These are phyloP conservation scores for Nysson spinosus DNA, from an alignment of 2,888 invertebrate genomes.

Conservation along the genomic window DNA sequence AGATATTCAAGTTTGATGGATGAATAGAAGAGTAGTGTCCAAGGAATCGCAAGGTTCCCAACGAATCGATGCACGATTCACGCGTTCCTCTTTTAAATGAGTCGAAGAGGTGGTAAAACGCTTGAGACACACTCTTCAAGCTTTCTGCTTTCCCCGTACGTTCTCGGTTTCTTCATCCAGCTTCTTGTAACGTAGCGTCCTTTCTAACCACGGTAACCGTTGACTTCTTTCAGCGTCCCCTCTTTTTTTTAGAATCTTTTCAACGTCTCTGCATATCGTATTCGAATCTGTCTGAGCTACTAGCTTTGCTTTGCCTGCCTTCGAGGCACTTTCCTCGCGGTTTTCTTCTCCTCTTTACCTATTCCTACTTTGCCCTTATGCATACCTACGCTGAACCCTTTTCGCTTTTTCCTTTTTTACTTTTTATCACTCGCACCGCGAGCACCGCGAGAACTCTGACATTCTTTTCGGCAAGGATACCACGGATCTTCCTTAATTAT, in stretches of 20 bases:
- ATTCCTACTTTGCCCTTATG: not conserved
- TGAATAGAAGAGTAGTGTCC: too few species aligned
- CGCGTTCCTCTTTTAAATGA: slow-evolving; percentile 51
- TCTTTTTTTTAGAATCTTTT: slow-evolving; percentile 57
- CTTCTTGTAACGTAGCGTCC: too few species aligned
- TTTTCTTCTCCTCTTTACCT: not conserved
- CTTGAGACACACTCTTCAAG: slow-evolving; percentile 11
- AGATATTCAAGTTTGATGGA: too few species aligned
- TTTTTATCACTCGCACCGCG: not conserved
- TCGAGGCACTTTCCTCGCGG: slow-evolving; percentile 5
- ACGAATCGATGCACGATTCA: slow-evolving; percentile 65
- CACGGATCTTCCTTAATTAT: too few species aligned
- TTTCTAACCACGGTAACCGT: slow-evolving; percentile 26
- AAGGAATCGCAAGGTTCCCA: slow-evolving; percentile 10
- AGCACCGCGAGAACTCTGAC: not conserved
- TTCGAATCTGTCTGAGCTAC: slow-evolving; percentile 60
- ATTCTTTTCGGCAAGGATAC: too few species aligned
- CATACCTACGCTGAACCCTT: too few species aligned
- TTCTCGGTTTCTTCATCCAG: slow-evolving; percentile 8
- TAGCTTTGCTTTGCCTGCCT: slow-evolving; percentile 12
- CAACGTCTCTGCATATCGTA: slow-evolving; percentile 64
- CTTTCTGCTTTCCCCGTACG: not conserved
- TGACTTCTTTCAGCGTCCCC: slow-evolving; percentile 31
- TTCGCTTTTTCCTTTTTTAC: not conserved
- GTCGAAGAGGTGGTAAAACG: slow-evolving; percentile 9